A percentile compares a stretch with the other conserved stretches of the same genome.
Conservation (phyloP, 2,113 vertebrate genomes). For the Dicaeum eximium region DNA sequence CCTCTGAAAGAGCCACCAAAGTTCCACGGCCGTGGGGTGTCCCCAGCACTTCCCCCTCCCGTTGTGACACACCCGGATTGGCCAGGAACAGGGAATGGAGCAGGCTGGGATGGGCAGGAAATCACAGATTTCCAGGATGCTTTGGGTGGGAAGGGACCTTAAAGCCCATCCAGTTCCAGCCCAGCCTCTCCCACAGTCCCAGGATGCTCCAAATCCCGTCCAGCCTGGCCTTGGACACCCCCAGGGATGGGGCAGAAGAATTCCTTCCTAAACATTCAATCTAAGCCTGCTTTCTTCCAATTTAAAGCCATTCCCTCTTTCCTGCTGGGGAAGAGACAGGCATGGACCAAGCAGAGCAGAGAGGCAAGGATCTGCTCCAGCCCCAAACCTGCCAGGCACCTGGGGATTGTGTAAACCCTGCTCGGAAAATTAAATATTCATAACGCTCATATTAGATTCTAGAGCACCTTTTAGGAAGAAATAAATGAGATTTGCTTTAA, state of each 20-base stretch:
- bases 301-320: not conserved
- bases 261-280: not conserved
- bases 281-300: not conserved
- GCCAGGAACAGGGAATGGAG: not conserved
- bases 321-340: not conserved
- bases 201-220: not conserved
- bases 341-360: not conserved
- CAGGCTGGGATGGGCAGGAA: not conserved
- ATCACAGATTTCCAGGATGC: not conserved
- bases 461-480: conserved; percentile 71
- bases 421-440: conserved; percentile 78
- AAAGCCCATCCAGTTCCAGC: not conserved
- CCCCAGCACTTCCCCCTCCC: rapidly evolving
- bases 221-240: not conserved
- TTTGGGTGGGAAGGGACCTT: not conserved
- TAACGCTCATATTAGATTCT: conserved; percentile 74
- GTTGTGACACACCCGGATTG: rapidly evolving
- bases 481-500: conserved; percentile 74
- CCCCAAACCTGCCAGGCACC: not conserved
- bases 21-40: not conserved
- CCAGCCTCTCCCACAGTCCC: not conserved
- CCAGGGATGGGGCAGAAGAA: not conserved
- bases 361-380: not conserved
- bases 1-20: not conserved
- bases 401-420: conserved; percentile 38